A percentile compares a stretch with the other conserved stretches of the same genome.
Evolutionary conservation across 92 coral and sea anemone species (phyloP).

Genomic region (Anthopleura xanthogrammica): DNA sequence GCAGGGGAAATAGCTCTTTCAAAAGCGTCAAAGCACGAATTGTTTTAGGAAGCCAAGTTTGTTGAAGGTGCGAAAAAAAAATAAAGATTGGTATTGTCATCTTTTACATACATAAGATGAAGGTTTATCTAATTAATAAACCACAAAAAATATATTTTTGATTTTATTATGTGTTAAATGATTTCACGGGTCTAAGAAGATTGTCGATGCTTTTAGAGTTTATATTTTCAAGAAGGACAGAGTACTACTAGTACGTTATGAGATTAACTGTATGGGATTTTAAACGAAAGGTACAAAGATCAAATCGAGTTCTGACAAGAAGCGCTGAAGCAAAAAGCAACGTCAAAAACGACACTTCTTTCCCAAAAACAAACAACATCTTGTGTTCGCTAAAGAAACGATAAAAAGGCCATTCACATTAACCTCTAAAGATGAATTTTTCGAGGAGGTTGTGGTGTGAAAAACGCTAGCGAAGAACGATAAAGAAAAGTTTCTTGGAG

Average conservation of each 20-base stretch:
- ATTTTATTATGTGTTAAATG: background rate
- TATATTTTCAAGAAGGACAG: background rate
- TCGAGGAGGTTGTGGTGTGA: background rate
- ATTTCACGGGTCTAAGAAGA: constrained; percentile 3
- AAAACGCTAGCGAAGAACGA: background rate
- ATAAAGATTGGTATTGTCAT: background rate
- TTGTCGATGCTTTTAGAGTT: background rate
- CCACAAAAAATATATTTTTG: background rate
- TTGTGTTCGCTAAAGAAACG: background rate
- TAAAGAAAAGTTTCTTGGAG: background rate
- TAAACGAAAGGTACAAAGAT: background rate
- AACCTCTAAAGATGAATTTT: background rate
- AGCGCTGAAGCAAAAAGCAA: background rate
- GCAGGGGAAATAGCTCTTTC: background rate
- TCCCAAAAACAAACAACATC: background rate
- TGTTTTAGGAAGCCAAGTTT: background rate
- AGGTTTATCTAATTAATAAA: background rate
- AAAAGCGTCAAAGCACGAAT: background rate
- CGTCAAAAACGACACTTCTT: background rate
- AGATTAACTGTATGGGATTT: constrained; percentile 7
- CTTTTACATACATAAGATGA: background rate
- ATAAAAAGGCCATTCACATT: background rate
- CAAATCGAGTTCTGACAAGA: background rate
- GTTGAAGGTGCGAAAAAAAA: background rate
- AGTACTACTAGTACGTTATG: background rate